Evolutionary conservation across 2,797 vertebrate species (phyloP).

Genomic region (Loriculus beryllinus): DNA sequence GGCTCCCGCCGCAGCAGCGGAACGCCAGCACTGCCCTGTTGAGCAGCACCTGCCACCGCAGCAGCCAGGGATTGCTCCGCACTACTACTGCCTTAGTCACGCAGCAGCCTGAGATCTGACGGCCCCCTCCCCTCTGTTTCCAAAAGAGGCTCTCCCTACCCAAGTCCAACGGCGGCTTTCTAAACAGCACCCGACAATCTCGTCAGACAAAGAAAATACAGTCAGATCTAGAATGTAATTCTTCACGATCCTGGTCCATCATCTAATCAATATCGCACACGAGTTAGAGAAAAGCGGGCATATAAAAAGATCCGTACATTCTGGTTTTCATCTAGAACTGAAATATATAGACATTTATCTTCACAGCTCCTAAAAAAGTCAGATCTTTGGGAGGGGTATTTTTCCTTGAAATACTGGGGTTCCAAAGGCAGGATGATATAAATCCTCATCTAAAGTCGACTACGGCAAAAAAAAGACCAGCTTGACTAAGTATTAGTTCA

Average conservation of each 20-base stretch:
- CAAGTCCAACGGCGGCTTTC: background rate
- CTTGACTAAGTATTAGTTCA: constrained; percentile 33
- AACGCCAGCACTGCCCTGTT: background rate
- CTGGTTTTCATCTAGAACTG: background rate
- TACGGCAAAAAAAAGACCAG: constrained; percentile 35
- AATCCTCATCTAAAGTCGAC: constrained; percentile 7
- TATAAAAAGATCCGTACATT: background rate
- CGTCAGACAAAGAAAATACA: background rate
- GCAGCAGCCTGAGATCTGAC: background rate
- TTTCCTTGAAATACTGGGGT: background rate
- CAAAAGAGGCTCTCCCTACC: background rate
- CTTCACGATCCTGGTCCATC: background rate
- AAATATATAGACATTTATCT: background rate
- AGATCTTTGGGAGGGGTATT: background rate
- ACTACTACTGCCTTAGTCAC: background rate
- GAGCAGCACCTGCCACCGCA: background rate
- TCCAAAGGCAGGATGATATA: constrained; percentile 1
- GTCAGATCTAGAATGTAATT: background rate
- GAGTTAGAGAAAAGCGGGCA: background rate
- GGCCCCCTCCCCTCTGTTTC: background rate
- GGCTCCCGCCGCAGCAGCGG: background rate
- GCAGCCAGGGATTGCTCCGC: background rate
- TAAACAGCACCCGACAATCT: background rate
- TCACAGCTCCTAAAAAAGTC: background rate
- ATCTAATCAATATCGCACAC: background rate